Conservation (phyloP, 2,797 vertebrate genomes). For the Lagocephalus sceleratus region DNA sequence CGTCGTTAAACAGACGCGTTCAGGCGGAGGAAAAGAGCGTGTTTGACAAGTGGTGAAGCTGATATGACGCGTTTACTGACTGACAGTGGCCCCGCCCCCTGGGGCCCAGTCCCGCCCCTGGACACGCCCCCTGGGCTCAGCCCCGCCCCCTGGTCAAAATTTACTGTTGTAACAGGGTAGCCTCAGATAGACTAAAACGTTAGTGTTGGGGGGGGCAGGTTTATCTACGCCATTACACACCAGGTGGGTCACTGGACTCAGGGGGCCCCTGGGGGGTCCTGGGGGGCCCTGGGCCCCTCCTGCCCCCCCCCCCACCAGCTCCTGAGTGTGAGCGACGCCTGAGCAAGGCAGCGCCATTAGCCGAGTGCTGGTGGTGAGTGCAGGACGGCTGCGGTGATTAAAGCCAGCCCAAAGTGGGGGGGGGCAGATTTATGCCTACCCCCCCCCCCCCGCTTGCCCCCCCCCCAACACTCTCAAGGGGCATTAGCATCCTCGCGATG, state of each 20-base stretch:
- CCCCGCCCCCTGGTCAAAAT: constrained; percentile 45
- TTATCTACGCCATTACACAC: too few species aligned
- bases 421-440: constrained; percentile 73
- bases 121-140: not conserved
- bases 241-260: too few species aligned
- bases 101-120: too few species aligned
- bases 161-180: constrained; percentile 23
- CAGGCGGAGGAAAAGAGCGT: constrained; percentile 41
- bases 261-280: too few species aligned
- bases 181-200: too few species aligned
- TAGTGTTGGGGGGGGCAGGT: too few species aligned
- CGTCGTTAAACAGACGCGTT: constrained; percentile 46
- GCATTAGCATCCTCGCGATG: constrained; percentile 69
- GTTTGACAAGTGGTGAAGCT: constrained; percentile 47
- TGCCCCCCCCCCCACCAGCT: constrained; percentile 67
- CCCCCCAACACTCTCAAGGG: constrained; percentile 68
- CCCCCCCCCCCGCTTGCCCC: constrained; percentile 61
- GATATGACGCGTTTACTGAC: constrained; percentile 46
- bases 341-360: constrained; percentile 68
- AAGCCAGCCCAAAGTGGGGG: constrained; percentile 70
- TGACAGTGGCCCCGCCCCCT: constrained; percentile 27
- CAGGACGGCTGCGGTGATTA: constrained; percentile 75
- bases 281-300: constrained; percentile 40
- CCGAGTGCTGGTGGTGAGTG: constrained; percentile 70
- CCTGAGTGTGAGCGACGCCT: constrained; percentile 70